Evolutionary conservation across 2,888 invertebrate species (phyloP).

Genomic region (Melieria omissa): DNA sequence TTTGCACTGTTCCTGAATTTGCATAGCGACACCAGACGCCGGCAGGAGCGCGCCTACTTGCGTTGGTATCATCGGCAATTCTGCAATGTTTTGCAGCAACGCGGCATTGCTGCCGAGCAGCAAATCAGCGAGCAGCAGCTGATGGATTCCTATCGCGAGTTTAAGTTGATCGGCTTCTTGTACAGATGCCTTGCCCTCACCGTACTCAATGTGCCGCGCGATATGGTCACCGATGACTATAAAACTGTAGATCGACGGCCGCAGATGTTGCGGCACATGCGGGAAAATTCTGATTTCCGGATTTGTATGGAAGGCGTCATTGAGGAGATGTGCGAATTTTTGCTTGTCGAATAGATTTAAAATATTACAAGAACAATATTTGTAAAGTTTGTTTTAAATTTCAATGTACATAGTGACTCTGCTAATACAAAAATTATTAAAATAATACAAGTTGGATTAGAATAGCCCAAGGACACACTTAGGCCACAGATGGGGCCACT

Average conservation of each 20-base stretch:
- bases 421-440: too few relatives aligned
- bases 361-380: too few relatives aligned
- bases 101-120: slow-evolving; percentile 51
- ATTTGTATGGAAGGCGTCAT: slow-evolving; percentile 52
- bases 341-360: background rate
- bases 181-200: slow-evolving; percentile 53
- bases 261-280: slow-evolving; percentile 49
- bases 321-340: slow-evolving; percentile 54
- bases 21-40: slow-evolving; percentile 45
- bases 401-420: too few relatives aligned
- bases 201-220: slow-evolving; percentile 51
- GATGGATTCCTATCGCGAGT: slow-evolving; percentile 53
- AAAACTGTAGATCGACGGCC: slow-evolving; percentile 54
- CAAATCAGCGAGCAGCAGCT: slow-evolving; percentile 47
- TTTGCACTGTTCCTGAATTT: slow-evolving; percentile 58
- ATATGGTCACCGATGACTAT: slow-evolving; percentile 52
- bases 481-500: too few relatives aligned
- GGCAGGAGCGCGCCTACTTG: slow-evolving; percentile 44
- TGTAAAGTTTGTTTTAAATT: too few relatives aligned
- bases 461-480: too few relatives aligned
- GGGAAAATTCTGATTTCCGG: slow-evolving; percentile 47
- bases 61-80: slow-evolving; percentile 54
- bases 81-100: slow-evolving; percentile 49
- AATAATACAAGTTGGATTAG: too few relatives aligned
- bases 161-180: slow-evolving; percentile 51